Evolutionary conservation across 2,888 invertebrate species (phyloP).

Genomic region (Scotopteryx bipunctaria): DNA sequence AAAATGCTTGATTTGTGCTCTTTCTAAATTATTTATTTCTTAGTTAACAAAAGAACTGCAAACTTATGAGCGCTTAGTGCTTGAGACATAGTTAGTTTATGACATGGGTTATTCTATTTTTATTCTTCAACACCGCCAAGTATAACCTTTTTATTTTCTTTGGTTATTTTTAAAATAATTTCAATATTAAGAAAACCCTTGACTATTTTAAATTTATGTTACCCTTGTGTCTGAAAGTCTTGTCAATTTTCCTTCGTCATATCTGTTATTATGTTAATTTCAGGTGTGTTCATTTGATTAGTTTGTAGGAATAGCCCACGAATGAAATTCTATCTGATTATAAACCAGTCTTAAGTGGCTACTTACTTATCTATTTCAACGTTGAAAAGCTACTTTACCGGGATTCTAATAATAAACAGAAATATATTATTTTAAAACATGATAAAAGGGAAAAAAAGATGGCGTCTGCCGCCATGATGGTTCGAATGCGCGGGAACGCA

Average conservation of each 20-base stretch:
- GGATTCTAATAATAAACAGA: slow-evolving; percentile 48
- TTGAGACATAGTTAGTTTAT: slow-evolving; percentile 21
- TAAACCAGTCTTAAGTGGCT: no score
- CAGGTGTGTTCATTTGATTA: no score
- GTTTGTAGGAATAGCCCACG: no score
- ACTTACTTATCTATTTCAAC: not conserved
- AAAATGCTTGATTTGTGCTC: slow-evolving; percentile 32
- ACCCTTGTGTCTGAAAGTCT: no score
- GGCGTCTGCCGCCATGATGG: slow-evolving; percentile 58
- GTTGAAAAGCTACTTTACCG: slow-evolving; percentile 10
- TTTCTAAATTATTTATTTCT: slow-evolving; percentile 30
- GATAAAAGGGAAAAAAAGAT: slow-evolving; percentile 57
- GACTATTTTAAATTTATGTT: no score
- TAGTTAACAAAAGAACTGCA: slow-evolving; percentile 27
- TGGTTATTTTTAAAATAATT: no score
- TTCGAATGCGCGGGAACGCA: slow-evolving; percentile 61
- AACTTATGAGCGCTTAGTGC: slow-evolving; percentile 27
- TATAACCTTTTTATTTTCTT: not conserved
- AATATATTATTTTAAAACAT: slow-evolving; percentile 55
- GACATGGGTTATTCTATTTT: slow-evolving; percentile 1
- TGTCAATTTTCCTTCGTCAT: no score
- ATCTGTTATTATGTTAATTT: no score
- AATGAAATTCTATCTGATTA: no score
- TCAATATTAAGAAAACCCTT: no score
- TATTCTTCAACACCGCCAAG: not conserved